A percentile compares a stretch with the other conserved stretches of the same genome.
phyloP scores from a whole-genome alignment of 2,888 invertebrate species.

The Euproctis similis region DNA sequence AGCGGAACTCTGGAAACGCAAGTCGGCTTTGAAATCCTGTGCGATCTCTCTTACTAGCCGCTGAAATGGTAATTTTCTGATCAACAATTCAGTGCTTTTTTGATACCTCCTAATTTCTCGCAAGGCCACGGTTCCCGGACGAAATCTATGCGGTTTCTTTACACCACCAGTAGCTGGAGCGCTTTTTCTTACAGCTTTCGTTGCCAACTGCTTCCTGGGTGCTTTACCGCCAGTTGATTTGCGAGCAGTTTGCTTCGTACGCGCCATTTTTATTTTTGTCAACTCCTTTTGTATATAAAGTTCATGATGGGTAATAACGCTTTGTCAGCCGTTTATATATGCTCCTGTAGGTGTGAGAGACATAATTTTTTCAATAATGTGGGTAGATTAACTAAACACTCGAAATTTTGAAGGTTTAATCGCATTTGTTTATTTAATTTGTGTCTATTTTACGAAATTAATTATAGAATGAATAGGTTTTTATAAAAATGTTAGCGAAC shows the following conservation, averaged over 20 bases:
- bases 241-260: conserved; percentile 84
- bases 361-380: too few species aligned
- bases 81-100: conserved; percentile 82
- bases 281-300: too few species aligned
- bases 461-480: too few species aligned
- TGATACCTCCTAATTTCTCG: conserved; percentile 84
- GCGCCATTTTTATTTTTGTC: conserved; percentile 79
- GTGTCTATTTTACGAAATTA: too few species aligned
- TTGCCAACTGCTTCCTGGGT: conserved; percentile 81
- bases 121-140: conserved; percentile 81
- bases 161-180: conserved; percentile 84
- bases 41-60: conserved; percentile 83
- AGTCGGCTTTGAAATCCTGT: conserved; percentile 83
- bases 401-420: too few species aligned
- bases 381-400: too few species aligned
- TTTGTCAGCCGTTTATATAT: too few species aligned
- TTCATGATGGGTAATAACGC: too few species aligned
- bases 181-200: conserved; percentile 82
- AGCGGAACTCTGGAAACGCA: conserved; percentile 82
- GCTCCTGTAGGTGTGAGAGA: too few species aligned
- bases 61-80: conserved; percentile 83
- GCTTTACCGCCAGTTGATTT: conserved; percentile 86
- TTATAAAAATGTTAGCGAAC: too few species aligned
- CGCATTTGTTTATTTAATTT: too few species aligned
- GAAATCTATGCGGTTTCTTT: conserved; percentile 83